Evolutionary conservation across 2,888 invertebrate species (phyloP).

Genomic region (Sipha maydis): DNA sequence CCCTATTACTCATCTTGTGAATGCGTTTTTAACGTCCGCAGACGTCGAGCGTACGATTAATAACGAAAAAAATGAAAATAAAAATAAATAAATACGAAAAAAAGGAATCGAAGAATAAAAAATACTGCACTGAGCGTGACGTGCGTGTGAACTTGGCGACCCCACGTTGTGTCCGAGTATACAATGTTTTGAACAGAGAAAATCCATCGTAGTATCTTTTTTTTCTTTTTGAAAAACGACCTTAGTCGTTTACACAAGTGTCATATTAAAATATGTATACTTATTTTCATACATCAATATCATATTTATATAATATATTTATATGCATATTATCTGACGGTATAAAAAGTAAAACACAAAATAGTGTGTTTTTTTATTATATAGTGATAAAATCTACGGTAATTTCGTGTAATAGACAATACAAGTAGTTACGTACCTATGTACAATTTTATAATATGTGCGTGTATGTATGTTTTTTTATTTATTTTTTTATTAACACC

Average conservation of each 20-base stretch:
- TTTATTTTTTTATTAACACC: neutral
- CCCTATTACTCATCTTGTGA: constrained; percentile 52
- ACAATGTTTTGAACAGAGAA: constrained; percentile 46
- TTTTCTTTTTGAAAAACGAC: constrained; percentile 21
- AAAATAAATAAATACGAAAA: neutral
- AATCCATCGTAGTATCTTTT: constrained; percentile 34
- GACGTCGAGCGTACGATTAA: constrained; percentile 43
- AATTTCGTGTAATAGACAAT: neutral
- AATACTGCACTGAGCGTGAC: constrained; percentile 35
- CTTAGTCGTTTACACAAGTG: no score
- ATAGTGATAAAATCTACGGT: neutral
- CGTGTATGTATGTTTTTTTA: neutral
- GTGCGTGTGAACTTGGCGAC: constrained; percentile 54
- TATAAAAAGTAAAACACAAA: no score
- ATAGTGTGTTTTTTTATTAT: neutral
- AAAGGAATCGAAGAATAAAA: neutral
- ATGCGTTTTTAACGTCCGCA: constrained; percentile 40
- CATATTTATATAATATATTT: no score
- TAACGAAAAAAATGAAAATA: neutral
- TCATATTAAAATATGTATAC: no score
- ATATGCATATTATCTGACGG: neutral
- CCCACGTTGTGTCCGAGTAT: constrained; percentile 43
- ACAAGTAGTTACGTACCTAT: neutral
- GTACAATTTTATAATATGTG: neutral
- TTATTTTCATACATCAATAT: no score